Percentiles rank a stretch among this genome's conserved stretches.
Evolutionary conservation across 2,113 vertebrate species (phyloP).

Genomic region (Acanthochromis polyacanthus): DNA sequence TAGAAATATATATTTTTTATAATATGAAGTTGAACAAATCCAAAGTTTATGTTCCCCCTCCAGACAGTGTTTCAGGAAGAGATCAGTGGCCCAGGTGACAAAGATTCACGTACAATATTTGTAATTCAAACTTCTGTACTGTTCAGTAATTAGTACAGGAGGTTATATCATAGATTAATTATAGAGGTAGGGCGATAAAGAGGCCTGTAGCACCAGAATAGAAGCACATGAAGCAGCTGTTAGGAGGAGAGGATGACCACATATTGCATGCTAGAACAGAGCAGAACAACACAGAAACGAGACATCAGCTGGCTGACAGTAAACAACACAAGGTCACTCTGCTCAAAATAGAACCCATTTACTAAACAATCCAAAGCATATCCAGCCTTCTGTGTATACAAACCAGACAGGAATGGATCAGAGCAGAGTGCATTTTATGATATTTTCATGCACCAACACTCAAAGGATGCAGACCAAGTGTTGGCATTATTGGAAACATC

Average conservation of each 20-base stretch:
- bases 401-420: conserved; percentile 69
- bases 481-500: conserved; percentile 33
- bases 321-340: conserved; percentile 72
- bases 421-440: conserved; percentile 68
- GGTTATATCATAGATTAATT: conserved; percentile 69
- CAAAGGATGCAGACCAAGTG: conserved; percentile 51
- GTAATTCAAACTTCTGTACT: conserved; percentile 49
- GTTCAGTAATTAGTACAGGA: conserved; percentile 43
- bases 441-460: conserved; percentile 60
- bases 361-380: conserved; percentile 65
- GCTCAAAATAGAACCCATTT: conserved; percentile 77
- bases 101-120: conserved; percentile 16
- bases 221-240: conserved; percentile 62
- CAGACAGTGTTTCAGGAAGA: conserved; percentile 2
- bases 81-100: conserved; percentile 22
- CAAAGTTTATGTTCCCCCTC: background rate
- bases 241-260: conserved; percentile 63
- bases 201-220: conserved; percentile 60
- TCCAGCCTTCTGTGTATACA: conserved; percentile 52
- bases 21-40: background rate
- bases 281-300: conserved; percentile 59
- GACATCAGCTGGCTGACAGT: conserved; percentile 70
- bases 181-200: conserved; percentile 57
- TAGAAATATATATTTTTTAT: conserved; percentile 9
- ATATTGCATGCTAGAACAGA: conserved; percentile 55